Evolutionary conservation across 1,140 invertebrate species (phyloP), one percentile per base, ranked within the genome.

Genomic region (Drosophila jambulina): DNA sequence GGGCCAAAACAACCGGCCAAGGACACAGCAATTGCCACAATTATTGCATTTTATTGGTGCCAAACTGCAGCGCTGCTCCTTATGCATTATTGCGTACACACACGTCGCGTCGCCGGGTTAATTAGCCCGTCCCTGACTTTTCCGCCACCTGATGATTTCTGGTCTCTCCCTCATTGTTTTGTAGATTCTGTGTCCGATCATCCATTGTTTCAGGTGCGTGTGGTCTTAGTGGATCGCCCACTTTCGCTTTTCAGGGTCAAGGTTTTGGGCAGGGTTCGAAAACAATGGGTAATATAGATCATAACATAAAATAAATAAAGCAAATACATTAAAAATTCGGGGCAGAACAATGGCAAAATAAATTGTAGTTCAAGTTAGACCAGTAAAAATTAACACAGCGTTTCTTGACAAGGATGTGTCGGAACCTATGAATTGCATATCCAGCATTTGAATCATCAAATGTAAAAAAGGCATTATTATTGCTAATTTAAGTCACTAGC

Each of bases 21-120:
- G 69, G 69, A 49, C 69, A 58, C 34, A 27, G 49, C 46, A 53
- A 58, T 58, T 62, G 61, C 56, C 25, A 90, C 78, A 88, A 75
- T 81, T 90, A 88, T 84, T 90, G 61, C 81, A 75, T 88, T 88
- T 83, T 81, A 85, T 85, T 72, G 63, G 72, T 68, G 78, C 65
- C 77, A 70, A 70, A 77, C 51, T 80, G 65, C 53, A 61, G 43
- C 34, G 21, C 49, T 29, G 78, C 32, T 65, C 70, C 82, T 80
- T 87, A 84, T 84, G 83, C 72, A 87, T 87, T 88, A 87, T 87
- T 88, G 53, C 84, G 53, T 49, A 60, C 54, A 68, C 77, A 69
- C 82, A 65, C 57, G 58, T 54, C 65, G 64, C 40, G 53, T 40
- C 12, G 58, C 23, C 38, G 61, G 46, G 74, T 36, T 78, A 78